phyloP scores from a whole-genome alignment of 1,140 invertebrate species.

The Arion vulgaris region DNA sequence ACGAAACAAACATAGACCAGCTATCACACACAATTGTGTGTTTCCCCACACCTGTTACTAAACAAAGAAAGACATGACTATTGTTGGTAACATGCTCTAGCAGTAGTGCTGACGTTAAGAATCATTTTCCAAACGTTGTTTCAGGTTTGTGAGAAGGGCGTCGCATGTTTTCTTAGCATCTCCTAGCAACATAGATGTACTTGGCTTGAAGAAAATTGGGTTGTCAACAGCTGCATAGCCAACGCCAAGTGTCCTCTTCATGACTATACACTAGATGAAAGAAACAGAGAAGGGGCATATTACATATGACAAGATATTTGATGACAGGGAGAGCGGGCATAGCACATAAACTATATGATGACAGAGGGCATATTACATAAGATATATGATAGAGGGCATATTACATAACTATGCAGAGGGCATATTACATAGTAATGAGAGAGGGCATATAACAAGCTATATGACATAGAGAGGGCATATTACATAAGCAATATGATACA shows the following conservation, averaged over 20 bases:
- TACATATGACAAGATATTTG: too few relatives aligned
- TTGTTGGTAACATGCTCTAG: background rate
- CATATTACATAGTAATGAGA: too few relatives aligned
- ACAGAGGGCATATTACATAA: too few relatives aligned
- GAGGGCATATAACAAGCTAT: too few relatives aligned
- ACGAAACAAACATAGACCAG: too few relatives aligned
- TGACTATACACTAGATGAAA: conserved; percentile 90
- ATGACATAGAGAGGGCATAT: too few relatives aligned
- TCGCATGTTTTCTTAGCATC: conserved; percentile 95
- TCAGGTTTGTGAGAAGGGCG: conserved; percentile 78
- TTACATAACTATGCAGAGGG: too few relatives aligned
- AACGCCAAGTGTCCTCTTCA: conserved; percentile 91
- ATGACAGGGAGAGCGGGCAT: too few relatives aligned
- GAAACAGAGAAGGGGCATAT: too few relatives aligned
- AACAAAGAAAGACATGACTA: background rate
- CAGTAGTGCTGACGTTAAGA: background rate
- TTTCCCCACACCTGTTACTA: background rate
- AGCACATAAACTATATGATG: too few relatives aligned
- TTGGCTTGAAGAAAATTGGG: conserved; percentile 92
- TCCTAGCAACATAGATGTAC: conserved; percentile 90
- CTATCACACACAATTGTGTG: background rate
- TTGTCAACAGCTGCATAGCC: conserved; percentile 91
- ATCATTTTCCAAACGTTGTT: conserved; percentile 54
- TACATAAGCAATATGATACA: too few relatives aligned
- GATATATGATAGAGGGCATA: too few relatives aligned